Base-by-base conservation (phyloP, 2,797 vertebrate genomes). In the Sebastes kiyomatsui region DNA sequence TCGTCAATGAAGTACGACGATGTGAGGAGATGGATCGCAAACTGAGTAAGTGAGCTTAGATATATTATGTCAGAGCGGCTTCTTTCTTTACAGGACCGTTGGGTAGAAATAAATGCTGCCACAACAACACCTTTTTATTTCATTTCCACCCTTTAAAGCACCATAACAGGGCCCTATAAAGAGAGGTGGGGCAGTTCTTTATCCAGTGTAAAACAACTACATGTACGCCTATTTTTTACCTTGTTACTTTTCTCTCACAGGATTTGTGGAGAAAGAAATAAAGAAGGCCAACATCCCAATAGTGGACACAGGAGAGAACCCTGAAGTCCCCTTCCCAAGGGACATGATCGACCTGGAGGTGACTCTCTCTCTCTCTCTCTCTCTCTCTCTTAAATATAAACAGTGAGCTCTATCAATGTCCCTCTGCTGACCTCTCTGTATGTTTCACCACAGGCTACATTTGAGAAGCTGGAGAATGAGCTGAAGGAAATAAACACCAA, bases 291-390 rank as follows among this genome's bases (percentile, higher is more conserved):
- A 96, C 84, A 97, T 99, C 79, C 94, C 96, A 0, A 96, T 97
- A 32, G 84, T 98, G 56, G 98, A 99, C 93, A 99, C 98, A 0
- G 98, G 99, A 0, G 99, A 99, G 91, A 99, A 99, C 91, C 99
- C 99, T 0, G 99, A 99, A 94, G 98, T 99, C 56, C 98, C 98
- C 27, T 97, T 99, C 76, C 98, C 98, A 1, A 95, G 98, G 78
- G 98, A 99, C 93, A 99, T 99, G 98, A 99, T 99, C 61, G 98
- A 99, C 86, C 87, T 99, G 83, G 98, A 99, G 98, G 98, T 99
- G 95, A 85, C 60, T 22, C 38, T 42, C 38, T 3, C 23, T 62
- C 13, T 61, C 10, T 27, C 7, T 22, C 23, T 59, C 13, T 61
- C 10, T 27, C 7, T 20, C 8, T 8, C 22, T 62, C 13, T 56